Evolutionary conservation across 1,140 invertebrate genomes (phyloP), one percentile per base, ranked within the genome.

Genomic region (Stegodyphus mimosarum): DNA sequence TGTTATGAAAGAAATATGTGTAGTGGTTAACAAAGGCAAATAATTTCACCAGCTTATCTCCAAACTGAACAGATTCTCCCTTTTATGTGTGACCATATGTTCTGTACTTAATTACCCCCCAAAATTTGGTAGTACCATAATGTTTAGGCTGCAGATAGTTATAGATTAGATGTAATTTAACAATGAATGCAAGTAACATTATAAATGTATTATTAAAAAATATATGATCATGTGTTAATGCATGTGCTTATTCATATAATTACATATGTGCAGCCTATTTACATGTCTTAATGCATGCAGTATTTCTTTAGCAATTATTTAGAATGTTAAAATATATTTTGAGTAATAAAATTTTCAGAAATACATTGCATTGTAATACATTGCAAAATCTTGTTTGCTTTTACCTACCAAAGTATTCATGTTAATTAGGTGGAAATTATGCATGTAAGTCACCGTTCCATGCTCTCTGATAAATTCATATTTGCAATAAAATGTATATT

Each of bases 91-190:
- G 3, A 33, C 33, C 33, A 33, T 33, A 33, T 33, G 33, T 33
- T 33, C 33, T 33, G 33, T 33, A 33, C 33, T 33, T 33, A 3
- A 33, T 33, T 33, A 33, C 33, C 33, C 33, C 33, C 33, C 33
- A 33, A 33, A 33, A 33, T 1, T 33, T 33, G 33, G 55, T 60
- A 60, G 55, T 15, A 60, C 9, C 15, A 11, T 11, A 60, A 67
- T 67, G 7, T 67, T 7, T 67, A 67, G 17, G 7, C 7, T 17
- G 11, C 64, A 67, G 13, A 53, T 84, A 84, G 73, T 6, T 76
- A n/a, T 84, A 84, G 72, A 69, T 84, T 33, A 84, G 73, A 50
- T 75, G 71, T 73, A 53, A 52, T 73, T 71, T 71, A 52, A 33
- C 11, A 73, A 52, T 83, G 6, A 17, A 48, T 18, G 6, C 48